These are phyloP conservation scores for Denticeps clupeoides DNA, from an alignment of 2,797 vertebrate species.

Conservation along the genomic window DNA sequence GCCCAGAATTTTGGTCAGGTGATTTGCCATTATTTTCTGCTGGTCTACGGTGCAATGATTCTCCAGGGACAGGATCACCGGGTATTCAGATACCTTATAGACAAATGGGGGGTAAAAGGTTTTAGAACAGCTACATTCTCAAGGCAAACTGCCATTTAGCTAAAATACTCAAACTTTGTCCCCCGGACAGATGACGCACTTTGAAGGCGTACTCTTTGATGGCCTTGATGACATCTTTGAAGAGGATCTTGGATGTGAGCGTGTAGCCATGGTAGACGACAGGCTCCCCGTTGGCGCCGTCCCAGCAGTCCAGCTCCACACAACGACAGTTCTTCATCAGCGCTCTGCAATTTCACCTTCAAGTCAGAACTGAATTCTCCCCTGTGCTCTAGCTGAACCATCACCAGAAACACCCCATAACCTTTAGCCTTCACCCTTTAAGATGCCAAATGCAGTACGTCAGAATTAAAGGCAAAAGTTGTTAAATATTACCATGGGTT, in stretches of 20 bases:
- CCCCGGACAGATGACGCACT: conserved; percentile 52
- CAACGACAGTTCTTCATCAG: conserved; percentile 90
- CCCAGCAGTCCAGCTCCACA: conserved; percentile 93
- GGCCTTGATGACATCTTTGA: conserved; percentile 79
- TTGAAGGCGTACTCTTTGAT: conserved; percentile 90
- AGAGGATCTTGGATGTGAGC: conserved; percentile 88
- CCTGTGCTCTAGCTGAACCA: too few relatives aligned
- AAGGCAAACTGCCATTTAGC: neutral
- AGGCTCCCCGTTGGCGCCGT: conserved; percentile 77
- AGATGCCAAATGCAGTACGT: too few relatives aligned
- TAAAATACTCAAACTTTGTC: neutral
- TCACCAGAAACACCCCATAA: too few relatives aligned
- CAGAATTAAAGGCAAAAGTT: too few relatives aligned
- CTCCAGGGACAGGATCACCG: conserved; percentile 92
- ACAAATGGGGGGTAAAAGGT: neutral
- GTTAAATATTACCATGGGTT: too few relatives aligned
- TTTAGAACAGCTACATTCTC: neutral
- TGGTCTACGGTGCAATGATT: conserved; percentile 86
- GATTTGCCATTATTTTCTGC: conserved; percentile 77
- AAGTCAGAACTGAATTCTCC: too few relatives aligned
- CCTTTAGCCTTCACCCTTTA: too few relatives aligned
- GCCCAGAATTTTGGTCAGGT: conserved; percentile 73
- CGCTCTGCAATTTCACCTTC: conserved; percentile 55
- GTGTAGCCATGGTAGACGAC: conserved; percentile 93
- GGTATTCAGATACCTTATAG: conserved; percentile 75